Percentiles rank a stretch among this genome's conserved stretches.
phyloP scores from a whole-genome alignment of 2,888 invertebrate species.

The Conus canariensis region DNA sequence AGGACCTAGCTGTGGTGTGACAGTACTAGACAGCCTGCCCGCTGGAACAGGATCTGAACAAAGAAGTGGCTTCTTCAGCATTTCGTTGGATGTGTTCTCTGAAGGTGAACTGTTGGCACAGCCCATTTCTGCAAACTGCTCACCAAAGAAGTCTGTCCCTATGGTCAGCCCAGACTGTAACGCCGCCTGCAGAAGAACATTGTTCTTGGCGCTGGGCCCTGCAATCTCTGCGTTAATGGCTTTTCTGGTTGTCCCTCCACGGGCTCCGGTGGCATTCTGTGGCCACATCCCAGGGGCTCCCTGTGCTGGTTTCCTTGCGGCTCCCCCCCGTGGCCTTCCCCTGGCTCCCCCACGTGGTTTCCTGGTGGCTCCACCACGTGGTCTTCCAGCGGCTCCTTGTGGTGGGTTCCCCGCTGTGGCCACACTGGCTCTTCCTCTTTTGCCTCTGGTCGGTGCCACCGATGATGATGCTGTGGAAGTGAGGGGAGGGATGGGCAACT shows the following conservation, averaged over 20 bases:
- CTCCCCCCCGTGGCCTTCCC: not conserved
- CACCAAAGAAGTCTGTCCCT: not conserved
- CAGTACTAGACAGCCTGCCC: not conserved
- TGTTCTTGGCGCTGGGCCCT: not conserved
- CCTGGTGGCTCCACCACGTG: too few relatives aligned
- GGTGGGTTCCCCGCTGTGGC: not conserved
- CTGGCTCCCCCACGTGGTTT: not conserved
- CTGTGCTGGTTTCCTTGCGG: too few relatives aligned
- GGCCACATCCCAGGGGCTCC: too few relatives aligned
- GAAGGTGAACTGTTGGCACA: not conserved
- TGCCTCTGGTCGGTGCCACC: not conserved
- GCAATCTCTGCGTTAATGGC: too few relatives aligned
- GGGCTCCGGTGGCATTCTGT: too few relatives aligned
- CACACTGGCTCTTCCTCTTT: not conserved
- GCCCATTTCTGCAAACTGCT: too few relatives aligned
- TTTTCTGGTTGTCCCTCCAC: too few relatives aligned
- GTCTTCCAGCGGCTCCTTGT: not conserved
- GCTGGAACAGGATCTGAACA: not conserved
- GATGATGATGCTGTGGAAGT: not conserved
- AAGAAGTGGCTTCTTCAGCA: too few relatives aligned
- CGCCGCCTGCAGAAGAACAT: not conserved
- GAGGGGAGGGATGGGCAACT: slow-evolving; percentile 9
- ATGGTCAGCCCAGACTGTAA: not conserved
- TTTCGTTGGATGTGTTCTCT: too few relatives aligned
- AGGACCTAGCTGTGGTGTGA: not conserved